Base-by-base conservation (phyloP, 1,140 invertebrate genomes). In the Neodiprion pinetum region DNA sequence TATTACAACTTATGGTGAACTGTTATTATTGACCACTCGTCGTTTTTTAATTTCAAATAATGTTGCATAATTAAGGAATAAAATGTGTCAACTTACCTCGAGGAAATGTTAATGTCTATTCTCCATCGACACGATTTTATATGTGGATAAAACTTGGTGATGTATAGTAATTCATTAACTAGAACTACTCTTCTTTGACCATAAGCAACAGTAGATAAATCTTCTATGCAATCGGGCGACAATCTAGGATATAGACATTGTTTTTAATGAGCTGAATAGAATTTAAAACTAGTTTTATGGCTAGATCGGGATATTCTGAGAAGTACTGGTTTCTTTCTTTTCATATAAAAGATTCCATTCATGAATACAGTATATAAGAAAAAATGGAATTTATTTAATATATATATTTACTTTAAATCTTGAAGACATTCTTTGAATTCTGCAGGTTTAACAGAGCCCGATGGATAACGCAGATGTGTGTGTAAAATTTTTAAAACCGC, bases 61-160 rank as follows among this genome's bases (percentile, higher is more conserved):
- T 40, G 72, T 50, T 49, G 53, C 67, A 11, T 53, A n/a, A 23
- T 61, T 49, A 66, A 28, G 48, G 69, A 40, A 40, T 66, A 68
- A 50, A 47, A 49, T 50, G 70, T 70, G 50, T 72, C 49, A 65
- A 70, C 68, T 21, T 84, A 88, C 87, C 81, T 88, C 9, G 87
- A 87, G 50, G 86, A 83, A 78, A 88, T 85, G 66, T 80, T 82
- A 48, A 88, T 83, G 76, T 88, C 84, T 40, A 88, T 74, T 28
- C 80, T 80, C 87, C 87, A 88, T 75, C 83, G 84, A 67, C 86
- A 87, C 1, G 81, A 81, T 72, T 80, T 74, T 67, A 88, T 74
- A 67, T 78, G 74, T 47, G 85, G 81, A 75, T 82, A 80, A 74
- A 84, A 82, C 12, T 82, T 80, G 17, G 80, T 81, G 75, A 73